Percentiles rank a stretch among this genome's conserved stretches.
phyloP scores from a whole-genome alignment of 2,797 vertebrate genomes.

The Anas flavirostris region DNA sequence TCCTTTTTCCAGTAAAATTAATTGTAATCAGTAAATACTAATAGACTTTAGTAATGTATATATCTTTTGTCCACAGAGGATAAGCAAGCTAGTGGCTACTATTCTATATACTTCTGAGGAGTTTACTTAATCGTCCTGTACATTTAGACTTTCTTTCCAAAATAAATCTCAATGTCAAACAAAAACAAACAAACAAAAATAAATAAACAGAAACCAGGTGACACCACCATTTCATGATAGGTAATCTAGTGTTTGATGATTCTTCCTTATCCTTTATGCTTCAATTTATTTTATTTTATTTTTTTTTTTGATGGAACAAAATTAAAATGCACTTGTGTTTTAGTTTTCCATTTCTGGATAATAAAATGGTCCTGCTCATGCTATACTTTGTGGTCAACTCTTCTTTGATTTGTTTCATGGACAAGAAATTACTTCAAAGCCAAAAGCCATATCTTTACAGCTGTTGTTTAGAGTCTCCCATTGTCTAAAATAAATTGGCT shows the following conservation, averaged over 20 bases:
- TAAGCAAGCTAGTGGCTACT: background rate
- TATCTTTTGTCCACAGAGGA: background rate
- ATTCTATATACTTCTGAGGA: background rate
- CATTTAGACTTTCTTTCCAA: background rate
- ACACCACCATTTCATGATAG: background rate
- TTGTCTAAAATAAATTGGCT: constrained; percentile 6
- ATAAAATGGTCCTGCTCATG: background rate
- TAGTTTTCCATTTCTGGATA: background rate
- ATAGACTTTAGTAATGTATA: background rate
- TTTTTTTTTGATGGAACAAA: background rate
- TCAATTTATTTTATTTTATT: background rate
- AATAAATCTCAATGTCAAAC: background rate
- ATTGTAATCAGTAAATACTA: background rate
- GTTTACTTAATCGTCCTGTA: background rate
- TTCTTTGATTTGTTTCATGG: background rate
- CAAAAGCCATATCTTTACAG: background rate
- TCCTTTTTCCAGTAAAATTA: background rate
- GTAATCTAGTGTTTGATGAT: background rate
- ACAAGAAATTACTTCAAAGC: background rate
- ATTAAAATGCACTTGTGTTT: background rate
- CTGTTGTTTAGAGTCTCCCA: background rate
- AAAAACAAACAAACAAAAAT: background rate
- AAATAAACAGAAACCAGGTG: background rate
- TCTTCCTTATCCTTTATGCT: background rate
- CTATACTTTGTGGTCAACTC: background rate